Conservation (phyloP, 2,797 vertebrate species). For the Darevskia mixta region DNA sequence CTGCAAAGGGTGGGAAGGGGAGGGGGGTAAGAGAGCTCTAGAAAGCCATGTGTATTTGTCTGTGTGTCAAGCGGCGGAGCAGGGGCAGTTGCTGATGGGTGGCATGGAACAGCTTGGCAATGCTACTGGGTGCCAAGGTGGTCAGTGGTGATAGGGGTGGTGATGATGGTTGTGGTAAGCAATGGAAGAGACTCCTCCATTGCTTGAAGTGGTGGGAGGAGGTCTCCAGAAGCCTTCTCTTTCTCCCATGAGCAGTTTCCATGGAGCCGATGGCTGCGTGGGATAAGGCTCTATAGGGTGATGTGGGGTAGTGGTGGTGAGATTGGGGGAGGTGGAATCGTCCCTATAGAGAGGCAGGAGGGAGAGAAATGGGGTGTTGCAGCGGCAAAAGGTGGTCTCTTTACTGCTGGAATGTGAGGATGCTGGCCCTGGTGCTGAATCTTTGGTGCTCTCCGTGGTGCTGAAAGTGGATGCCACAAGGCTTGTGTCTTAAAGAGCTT, state of each 20-base stretch:
- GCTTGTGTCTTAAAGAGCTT: not conserved
- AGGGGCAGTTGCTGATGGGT: not conserved
- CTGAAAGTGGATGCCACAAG: not conserved
- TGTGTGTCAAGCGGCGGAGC: not conserved
- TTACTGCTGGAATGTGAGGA: not conserved
- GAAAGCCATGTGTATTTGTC: not conserved
- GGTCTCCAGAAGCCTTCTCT: not conserved
- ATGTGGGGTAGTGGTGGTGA: not conserved
- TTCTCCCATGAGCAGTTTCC: constrained; percentile 13
- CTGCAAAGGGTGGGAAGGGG: not conserved
- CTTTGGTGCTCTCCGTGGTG: not conserved
- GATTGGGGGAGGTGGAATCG: not conserved
- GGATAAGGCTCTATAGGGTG: not conserved
- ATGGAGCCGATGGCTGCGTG: constrained; percentile 35
- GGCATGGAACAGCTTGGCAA: not conserved
- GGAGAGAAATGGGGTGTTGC: not conserved
- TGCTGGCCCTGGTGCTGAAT: constrained; percentile 1
- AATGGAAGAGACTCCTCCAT: not conserved
- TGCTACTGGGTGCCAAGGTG: not conserved
- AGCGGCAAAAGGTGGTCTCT: too few species aligned
- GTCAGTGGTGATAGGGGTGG: not conserved
- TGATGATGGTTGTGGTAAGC: not conserved
- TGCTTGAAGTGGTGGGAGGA: not conserved
- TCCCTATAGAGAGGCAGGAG: not conserved
- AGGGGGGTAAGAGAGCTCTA: not conserved